phyloP scores from a whole-genome alignment of 2,797 vertebrate genomes.

The Psittacula derbiana region DNA sequence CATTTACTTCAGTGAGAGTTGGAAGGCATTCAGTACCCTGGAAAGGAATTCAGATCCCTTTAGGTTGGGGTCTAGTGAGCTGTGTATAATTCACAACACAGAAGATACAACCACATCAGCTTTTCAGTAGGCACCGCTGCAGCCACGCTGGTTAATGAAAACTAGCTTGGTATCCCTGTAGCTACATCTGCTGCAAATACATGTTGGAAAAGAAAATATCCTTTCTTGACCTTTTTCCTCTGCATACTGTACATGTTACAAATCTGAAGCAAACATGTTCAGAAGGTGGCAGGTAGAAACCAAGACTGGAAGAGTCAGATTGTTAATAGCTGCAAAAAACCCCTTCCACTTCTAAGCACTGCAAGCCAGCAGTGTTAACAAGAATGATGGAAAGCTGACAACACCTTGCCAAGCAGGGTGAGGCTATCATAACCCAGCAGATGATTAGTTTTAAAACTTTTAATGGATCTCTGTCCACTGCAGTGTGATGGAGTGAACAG shows the following conservation, averaged over 20 bases:
- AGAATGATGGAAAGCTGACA: constrained; percentile 7
- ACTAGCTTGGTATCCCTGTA: background rate
- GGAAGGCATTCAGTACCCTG: background rate
- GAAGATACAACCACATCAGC: background rate
- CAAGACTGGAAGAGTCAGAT: background rate
- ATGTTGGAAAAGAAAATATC: background rate
- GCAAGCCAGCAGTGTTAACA: background rate
- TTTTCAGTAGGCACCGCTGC: background rate
- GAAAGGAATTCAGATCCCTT: background rate
- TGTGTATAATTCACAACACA: background rate
- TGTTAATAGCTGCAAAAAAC: constrained; percentile 6
- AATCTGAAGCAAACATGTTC: background rate
- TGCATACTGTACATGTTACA: background rate
- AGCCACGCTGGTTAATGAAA: background rate
- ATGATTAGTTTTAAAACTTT: constrained; percentile 42
- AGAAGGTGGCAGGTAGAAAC: background rate
- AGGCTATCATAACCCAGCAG: background rate
- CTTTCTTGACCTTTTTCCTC: background rate
- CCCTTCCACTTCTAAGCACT: background rate
- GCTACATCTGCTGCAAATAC: background rate
- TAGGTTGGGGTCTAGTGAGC: background rate
- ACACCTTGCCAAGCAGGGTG: background rate
- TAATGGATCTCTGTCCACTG: constrained; percentile 23
- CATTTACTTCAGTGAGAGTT: background rate
- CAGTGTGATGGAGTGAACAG: background rate